Conservation (phyloP, 2,797 vertebrate species). For the Picus viridis region DNA sequence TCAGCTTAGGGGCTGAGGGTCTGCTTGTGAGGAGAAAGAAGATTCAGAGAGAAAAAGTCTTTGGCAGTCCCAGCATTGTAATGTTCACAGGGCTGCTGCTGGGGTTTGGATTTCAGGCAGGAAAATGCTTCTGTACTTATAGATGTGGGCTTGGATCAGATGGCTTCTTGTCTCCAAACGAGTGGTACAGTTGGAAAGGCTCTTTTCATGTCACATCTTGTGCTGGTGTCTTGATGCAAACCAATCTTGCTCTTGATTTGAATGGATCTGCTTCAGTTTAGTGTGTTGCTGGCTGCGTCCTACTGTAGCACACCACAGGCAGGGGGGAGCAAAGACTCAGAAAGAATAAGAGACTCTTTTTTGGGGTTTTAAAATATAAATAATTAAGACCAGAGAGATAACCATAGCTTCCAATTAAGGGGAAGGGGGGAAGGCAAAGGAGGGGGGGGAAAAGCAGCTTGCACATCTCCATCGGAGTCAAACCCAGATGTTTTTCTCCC, state of each 20-base stretch:
- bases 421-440: too few relatives aligned
- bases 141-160: background rate
- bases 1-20: background rate
- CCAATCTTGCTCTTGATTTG: background rate
- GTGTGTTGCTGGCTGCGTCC: background rate
- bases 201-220: background rate
- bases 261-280: background rate
- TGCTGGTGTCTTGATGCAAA: background rate
- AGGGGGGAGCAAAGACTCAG: background rate
- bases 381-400: constrained; percentile 31
- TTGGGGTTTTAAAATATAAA: background rate
- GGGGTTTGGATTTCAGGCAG: background rate
- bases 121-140: background rate
- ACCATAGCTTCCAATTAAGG: constrained; percentile 29
- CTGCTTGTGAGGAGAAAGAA: background rate
- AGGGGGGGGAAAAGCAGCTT: background rate
- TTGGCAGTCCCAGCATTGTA: background rate
- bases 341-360: background rate
- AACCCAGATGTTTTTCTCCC: constrained; percentile 58
- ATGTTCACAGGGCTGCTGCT: background rate
- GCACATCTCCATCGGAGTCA: constrained; percentile 29
- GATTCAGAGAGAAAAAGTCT: background rate
- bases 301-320: background rate
- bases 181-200: background rate
- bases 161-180: background rate